Base-by-base conservation (phyloP, 2,113 vertebrate genomes). In the Poicephalus gulielmi region DNA sequence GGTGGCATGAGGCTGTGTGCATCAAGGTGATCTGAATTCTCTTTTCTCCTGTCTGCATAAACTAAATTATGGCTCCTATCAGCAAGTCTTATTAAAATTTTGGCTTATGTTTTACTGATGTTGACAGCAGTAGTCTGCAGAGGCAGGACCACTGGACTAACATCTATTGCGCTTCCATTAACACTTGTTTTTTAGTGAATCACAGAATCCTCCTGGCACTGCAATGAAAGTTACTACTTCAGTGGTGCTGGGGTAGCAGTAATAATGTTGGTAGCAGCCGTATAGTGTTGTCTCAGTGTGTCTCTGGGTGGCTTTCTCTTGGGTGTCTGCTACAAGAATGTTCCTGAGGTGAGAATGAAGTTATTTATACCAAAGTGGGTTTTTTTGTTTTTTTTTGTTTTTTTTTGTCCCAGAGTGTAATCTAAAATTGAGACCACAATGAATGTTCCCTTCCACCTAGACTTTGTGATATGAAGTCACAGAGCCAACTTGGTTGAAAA, bases 241-340 rank as follows among this genome's bases (percentile, higher is more conserved):
- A 62, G 19, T 66, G 53, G 20, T 69, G 75, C 60, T 76, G 31
- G 25, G 19, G 8, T 63, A 71, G 16, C 41, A 52, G 41, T 47
- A 67, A 43, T 55, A 63, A 19, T 1, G 2, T 20, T 46, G 18
- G 30, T 49, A 35, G 28, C 25, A 83, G 11, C 14, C 49, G 8
- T 46, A 16, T 8, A 37, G 11, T 23, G n/a, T 41, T 71, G 31
- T 63, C n/a, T 66, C 44, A 35, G 1, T 0, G 0, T 64, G 31
- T 49, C 25, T 87, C 70, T 83, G 53, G 4, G 7, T 77, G 31
- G 7, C 24, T 82, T 85, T 63, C 27, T 70, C 6, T 44, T 88
- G 31, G 39, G 35, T 46, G 24, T 83, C 39, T 13, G 18, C 24
- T 81, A 13, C 4, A 6, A 17, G 4, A 60, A 10, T 47, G 3